Base-by-base conservation (phyloP, 2,888 invertebrate genomes). In the Bruchidius siliquastri region DNA sequence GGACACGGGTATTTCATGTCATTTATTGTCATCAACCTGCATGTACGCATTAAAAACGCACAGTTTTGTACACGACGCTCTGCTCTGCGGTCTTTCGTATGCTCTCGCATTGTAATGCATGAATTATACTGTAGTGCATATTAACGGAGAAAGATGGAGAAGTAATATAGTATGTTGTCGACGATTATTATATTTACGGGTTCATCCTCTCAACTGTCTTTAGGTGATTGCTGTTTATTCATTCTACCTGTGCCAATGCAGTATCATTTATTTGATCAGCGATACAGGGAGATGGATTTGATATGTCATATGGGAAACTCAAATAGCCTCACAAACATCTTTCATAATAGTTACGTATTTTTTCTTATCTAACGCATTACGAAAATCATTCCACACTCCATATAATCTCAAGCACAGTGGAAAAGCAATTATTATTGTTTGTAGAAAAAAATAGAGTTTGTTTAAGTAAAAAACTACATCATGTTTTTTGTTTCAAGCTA, bases 61-160 rank as follows among this genome's bases (percentile, higher is more conserved):
- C 68, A 71, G 49, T 49, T 49, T 49, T 49, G 13, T 49, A 49
- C 49, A 18, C 49, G 13, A 49, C 49, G 8, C 18, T n/a, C n/a
- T 49, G 49, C 49, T 49, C 76, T 74, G 78, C 78, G 79, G 81
- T 79, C 79, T 77, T 75, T 77, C 76, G 77, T 76, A 74, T 73
- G 79, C 79, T 77, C 76, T 77, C 76, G 77, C 77, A 74, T 73
- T 69, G 76, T 72, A 76, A 76, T 74, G 74, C 73, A 74, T 75
- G 73, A 73, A 78, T 75, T 76, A 76, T 75, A 77, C 73, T 72
- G 70, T 73, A 71, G 72, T 74, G 77, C 73, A 80, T 75, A 77
- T 81, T 81, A 76, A 81, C 80, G 77, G 81, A 80, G 81, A 79
- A 77, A 76, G 80, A 79, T 79, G 77, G 49, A 49, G 26, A 26